phyloP scores from a whole-genome alignment of 1,140 invertebrate genomes.

The Chironomus striatipennis region DNA sequence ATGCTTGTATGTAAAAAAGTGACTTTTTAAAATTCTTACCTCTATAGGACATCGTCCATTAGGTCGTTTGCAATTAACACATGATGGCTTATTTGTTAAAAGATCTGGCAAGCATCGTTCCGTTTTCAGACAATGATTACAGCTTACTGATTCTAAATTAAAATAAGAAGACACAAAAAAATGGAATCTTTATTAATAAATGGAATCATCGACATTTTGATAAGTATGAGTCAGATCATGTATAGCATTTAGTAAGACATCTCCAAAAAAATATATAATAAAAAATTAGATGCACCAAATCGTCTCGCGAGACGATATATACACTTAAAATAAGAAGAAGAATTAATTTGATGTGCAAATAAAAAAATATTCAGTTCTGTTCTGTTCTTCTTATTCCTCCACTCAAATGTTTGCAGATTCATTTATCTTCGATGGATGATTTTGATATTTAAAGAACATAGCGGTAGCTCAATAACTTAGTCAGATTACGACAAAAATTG shows the following conservation, averaged over 20 bases:
- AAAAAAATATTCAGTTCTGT: not conserved
- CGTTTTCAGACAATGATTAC: slow-evolving; percentile 53
- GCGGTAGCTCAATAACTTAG: not conserved
- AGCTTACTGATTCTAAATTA: not conserved
- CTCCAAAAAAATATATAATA: not conserved
- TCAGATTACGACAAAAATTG: not conserved
- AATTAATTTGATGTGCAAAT: slow-evolving; percentile 9
- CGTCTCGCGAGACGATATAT: not conserved
- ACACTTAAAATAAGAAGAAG: not conserved
- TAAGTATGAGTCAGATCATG: not conserved
- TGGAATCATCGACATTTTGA: not conserved
- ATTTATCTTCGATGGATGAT: not conserved
- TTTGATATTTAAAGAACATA: not conserved
- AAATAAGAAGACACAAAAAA: not conserved
- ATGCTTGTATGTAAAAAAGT: too few relatives aligned
- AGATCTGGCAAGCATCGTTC: slow-evolving; percentile 69
- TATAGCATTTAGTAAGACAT: not conserved
- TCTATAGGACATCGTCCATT: not conserved
- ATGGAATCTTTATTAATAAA: not conserved
- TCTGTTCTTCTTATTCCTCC: not conserved
- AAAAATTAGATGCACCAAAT: not conserved
- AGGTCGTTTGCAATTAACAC: slow-evolving; percentile 56
- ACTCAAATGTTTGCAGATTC: not conserved
- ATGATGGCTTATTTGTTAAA: slow-evolving; percentile 59
- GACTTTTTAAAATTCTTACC: not conserved